Conservation (phyloP, 2,888 invertebrate species). For the Megaustenia siamemsis region DNA sequence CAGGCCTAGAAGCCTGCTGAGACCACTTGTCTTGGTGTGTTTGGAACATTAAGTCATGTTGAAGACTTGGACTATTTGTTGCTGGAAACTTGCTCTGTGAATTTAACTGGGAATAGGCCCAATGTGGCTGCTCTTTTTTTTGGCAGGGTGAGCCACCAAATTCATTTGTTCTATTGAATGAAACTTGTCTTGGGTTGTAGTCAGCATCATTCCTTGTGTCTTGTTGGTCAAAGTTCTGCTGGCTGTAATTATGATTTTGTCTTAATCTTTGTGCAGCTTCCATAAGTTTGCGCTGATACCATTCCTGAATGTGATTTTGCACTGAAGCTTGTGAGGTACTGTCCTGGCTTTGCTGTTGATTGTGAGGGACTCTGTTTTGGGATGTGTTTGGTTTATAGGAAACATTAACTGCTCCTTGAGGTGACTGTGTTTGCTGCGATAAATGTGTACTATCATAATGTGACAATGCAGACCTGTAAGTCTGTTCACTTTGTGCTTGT, state of each 20-base stretch:
- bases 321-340: slow-evolving; percentile 56
- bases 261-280: slow-evolving; percentile 69
- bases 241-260: slow-evolving; percentile 61
- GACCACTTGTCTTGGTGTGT: background rate
- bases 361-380: background rate
- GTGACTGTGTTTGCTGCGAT: background rate
- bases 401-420: background rate
- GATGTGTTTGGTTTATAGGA: background rate
- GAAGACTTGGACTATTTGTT: slow-evolving; percentile 3
- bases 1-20: background rate
- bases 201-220: background rate
- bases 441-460: background rate
- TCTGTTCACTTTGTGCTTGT: slow-evolving; percentile 4
- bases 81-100: background rate
- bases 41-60: background rate
- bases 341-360: background rate
- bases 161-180: background rate
- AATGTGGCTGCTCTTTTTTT: background rate
- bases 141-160: background rate
- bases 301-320: slow-evolving; percentile 68
- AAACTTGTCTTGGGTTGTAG: background rate
- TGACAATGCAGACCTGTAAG: background rate
- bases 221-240: slow-evolving; percentile 12
- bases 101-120: background rate
- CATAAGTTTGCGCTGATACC: slow-evolving; percentile 71